These are phyloP conservation scores for Nannospalax galili DNA, from an alignment of 2,113 vertebrate genomes.

Conservation along the genomic window DNA sequence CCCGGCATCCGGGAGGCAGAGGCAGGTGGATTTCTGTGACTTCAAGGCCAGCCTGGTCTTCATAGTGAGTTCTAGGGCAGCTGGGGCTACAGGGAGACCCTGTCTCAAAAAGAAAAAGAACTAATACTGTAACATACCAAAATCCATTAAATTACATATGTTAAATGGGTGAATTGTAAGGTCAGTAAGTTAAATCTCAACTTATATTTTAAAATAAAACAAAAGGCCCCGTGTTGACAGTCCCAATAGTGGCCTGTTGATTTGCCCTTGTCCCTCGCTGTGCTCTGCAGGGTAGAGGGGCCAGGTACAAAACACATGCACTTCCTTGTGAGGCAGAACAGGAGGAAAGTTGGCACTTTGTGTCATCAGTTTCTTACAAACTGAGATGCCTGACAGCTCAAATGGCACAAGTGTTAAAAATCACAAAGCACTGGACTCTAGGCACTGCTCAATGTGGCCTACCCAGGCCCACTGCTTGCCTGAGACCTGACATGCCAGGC, in stretches of 20 bases:
- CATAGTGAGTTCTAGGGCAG: no score
- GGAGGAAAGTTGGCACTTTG: not conserved
- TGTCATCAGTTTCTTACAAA: not conserved
- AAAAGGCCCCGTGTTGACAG: not conserved
- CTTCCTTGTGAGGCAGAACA: not conserved
- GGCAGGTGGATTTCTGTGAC: no score
- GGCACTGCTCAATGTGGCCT: not conserved
- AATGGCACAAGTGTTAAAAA: not conserved
- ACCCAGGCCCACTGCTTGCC: not conserved
- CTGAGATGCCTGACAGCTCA: not conserved
- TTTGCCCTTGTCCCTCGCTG: not conserved
- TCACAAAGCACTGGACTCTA: not conserved
- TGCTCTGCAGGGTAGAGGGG: not conserved
- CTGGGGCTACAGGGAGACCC: no score
- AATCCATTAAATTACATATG: not conserved
- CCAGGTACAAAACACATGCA: not conserved
- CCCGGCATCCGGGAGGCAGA: no score
- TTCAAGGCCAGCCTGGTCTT: no score
- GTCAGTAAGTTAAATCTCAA: not conserved
- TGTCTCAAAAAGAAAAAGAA: not conserved
- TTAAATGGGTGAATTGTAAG: not conserved
- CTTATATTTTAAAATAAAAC: not conserved
- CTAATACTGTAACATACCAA: not conserved
- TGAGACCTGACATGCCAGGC: not conserved
- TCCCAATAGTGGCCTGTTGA: not conserved